A percentile compares a stretch with the other conserved stretches of the same genome.
Evolutionary conservation across 2,888 invertebrate genomes (phyloP).

Genomic region (Lomographa bimaculata): DNA sequence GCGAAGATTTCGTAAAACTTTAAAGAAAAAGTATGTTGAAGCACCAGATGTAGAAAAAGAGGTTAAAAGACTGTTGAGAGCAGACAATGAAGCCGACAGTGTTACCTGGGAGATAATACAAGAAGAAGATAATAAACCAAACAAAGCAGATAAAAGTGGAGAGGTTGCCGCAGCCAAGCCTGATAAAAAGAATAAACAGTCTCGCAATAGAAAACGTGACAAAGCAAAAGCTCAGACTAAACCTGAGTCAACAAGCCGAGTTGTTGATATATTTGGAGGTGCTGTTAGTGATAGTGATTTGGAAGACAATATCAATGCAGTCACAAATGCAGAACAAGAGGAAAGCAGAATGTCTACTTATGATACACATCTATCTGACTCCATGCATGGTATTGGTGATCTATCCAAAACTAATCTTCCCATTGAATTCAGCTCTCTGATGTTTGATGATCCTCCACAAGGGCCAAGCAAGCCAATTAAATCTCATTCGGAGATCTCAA

Average conservation of each 20-base stretch:
- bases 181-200: conserved; percentile 23
- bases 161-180: conserved; percentile 10
- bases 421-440: conserved; percentile 65
- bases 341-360: conserved; percentile 90
- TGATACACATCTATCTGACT: conserved; percentile 89
- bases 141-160: conserved; percentile 29
- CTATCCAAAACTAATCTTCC: conserved; percentile 48
- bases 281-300: conserved; percentile 94
- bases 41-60: conserved; percentile 99
- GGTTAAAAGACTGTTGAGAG: conserved; percentile 94
- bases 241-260: conserved; percentile 45
- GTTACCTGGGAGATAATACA: conserved; percentile 95
- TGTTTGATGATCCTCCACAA: conserved; percentile 54
- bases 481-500: conserved; percentile 44
- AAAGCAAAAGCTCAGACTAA: conserved; percentile 40
- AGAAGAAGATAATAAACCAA: conserved; percentile 89
- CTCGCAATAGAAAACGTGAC: conserved; percentile 15
- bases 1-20: conserved; percentile 95
- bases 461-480: conserved; percentile 43
- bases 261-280: conserved; percentile 94
- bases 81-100: conserved; percentile 95
- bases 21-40: conserved; percentile 98
- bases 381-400: conserved; percentile 56
- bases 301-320: conserved; percentile 90
- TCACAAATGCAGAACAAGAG: conserved; percentile 85